Evolutionary conservation across 2,888 invertebrate species (phyloP), one percentile per base, ranked within the genome.

Genomic region (Cabera pusaria): DNA sequence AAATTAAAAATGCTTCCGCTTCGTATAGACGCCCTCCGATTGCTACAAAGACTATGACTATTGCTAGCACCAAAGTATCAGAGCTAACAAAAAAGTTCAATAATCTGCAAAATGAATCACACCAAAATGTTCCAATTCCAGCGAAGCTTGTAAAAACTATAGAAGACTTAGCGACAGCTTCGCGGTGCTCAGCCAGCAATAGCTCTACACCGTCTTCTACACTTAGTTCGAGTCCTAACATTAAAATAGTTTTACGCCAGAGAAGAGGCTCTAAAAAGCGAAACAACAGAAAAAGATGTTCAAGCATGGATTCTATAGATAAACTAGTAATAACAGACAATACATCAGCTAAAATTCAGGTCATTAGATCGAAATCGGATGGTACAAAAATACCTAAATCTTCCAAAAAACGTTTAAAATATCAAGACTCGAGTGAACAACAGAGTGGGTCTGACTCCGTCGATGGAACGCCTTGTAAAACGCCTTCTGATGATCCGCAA

Each of bases 61-160:
- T 90, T 46, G 74, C 83, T 6, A 83, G 89, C 43, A 92, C 82
- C 55, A 91, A 91, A 69, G 94, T 94, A 17, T 92, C 93, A 25
- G 91, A 92, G 64, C 70, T 94, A 39, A 92, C 94, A 0, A 91
- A 91, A 49, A 93, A 93, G 62, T 94, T 93, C 59, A 93, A 94
- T 64, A 91, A 92, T 64, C 82, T 93, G 59, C 90, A 92, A 45
- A 77, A 67, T 31, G 90, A 90, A 51, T 78, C 84, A 50, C 69
- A 62, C 38, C 69, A 69, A 23, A 70, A 70, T 2, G 61, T 90
- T 3, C 64, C 90, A 20, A 90, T 90, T 49, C 90, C 91, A 60
- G 85, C 91, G 2, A 91, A 91, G 69, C 80, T 92, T 32, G 75
- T 72, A 10, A 91, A 90, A 57, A 79, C 89, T 63, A 70, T 91